A percentile compares a stretch with the other conserved stretches of the same genome.
These are phyloP conservation scores for Neelides sp. DNA, from an alignment of 1,140 invertebrate genomes.

Conservation along the genomic window DNA sequence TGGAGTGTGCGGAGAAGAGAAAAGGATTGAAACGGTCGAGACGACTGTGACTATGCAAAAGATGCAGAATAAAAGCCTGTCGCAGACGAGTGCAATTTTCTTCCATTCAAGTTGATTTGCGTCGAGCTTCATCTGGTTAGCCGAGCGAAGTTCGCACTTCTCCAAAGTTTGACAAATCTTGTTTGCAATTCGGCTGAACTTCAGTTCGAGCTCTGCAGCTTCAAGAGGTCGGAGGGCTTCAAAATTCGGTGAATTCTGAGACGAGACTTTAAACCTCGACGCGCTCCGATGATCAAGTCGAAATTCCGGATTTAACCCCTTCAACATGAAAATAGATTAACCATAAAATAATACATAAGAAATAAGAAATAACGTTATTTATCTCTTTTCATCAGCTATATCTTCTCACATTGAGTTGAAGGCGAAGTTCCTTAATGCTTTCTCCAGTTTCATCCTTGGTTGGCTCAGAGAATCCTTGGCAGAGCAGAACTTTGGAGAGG, in stretches of 20 bases:
- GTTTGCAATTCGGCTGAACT: conserved; percentile 49
- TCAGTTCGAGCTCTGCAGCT: conserved; percentile 41
- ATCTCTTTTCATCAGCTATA: neutral
- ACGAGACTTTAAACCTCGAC: conserved; percentile 3
- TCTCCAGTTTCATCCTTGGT: conserved; percentile 4
- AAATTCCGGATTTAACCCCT: conserved; percentile 22
- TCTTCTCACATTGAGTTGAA: conserved; percentile 20
- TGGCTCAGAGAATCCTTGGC: conserved; percentile 5
- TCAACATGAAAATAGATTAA: neutral
- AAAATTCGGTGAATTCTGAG: neutral
- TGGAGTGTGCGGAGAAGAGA: conserved; percentile 43
- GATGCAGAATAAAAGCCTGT: conserved; percentile 50
- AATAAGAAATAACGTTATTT: conserved; percentile 2
- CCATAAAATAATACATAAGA: neutral
- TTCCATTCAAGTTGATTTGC: conserved; percentile 60
- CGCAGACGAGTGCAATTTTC: conserved; percentile 57
- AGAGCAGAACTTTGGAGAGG: conserved; percentile 16
- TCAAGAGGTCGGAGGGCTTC: neutral
- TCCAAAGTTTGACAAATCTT: conserved; percentile 59
- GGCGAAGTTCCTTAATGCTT: conserved; percentile 17
- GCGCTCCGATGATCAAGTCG: conserved; percentile 20
- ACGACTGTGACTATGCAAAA: conserved; percentile 53
- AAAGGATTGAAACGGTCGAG: conserved; percentile 49
- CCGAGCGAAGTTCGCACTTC: conserved; percentile 50
- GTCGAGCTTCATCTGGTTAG: conserved; percentile 53